Base-by-base conservation (phyloP, 2,797 vertebrate genomes). In the Carduelis carduelis region DNA sequence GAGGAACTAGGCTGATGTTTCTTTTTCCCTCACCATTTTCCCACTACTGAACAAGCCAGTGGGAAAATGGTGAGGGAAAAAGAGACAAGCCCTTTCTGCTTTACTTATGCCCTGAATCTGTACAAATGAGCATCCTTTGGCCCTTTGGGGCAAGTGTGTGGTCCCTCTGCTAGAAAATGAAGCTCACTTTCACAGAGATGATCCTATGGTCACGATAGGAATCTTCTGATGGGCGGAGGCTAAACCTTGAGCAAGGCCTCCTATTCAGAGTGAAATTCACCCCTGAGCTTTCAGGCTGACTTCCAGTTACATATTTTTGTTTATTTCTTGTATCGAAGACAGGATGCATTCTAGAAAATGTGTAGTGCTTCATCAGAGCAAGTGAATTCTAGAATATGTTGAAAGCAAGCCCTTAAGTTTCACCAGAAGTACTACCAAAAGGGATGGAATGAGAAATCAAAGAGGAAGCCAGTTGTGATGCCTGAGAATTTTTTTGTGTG, bases 141-240 rank as follows among this genome's bases (percentile, higher is more conserved):
- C 19, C 23, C 14, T 63, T 18, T 26, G 26, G 49, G 56, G 10
- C 5, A 34, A 70, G 10, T 2, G 24, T 9, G 20, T 8, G 14
- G 15, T 11, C 16, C 41, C 21, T 18, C 9, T 35, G 18, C 5
- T 44, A 22, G 12, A 35, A n/a, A 77, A 44, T 1, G 2, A 50
- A 89, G 8, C 44, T 8, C 8, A 26, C 4, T 60, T 21, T 83
- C 28, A 35, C 9, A 47, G 17, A 79, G 2, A 11, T 24, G 11
- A 69, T 43, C 27, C 14, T 11, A 4, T 17, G 21, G 27, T 72
- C 28, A 17, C 0, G 0, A n/a, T 32, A 14, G 32, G 8, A 59
- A 61, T 8, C 19, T 76, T 76, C n/a, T 26, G 20, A 2, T 13
- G 22, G 17, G 2, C 3, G 24, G 3, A 19, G 26, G 39, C 50